A percentile compares a stretch with the other conserved stretches of the same genome.
Evolutionary conservation across 1,140 invertebrate genomes (phyloP).

Genomic region (Mycetomoellerius zeteki): DNA sequence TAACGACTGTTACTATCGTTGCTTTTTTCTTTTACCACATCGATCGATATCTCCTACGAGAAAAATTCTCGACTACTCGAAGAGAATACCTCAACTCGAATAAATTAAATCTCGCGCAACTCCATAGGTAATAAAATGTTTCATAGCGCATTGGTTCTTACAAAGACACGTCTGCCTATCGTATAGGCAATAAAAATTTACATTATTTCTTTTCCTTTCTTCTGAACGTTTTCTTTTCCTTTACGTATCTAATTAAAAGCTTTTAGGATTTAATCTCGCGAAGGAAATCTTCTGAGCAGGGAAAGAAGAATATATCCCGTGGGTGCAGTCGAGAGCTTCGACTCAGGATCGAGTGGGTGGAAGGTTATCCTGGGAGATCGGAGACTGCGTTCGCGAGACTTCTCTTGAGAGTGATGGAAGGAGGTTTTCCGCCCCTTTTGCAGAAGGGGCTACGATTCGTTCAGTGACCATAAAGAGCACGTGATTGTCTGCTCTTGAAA

Average conservation of each 20-base stretch:
- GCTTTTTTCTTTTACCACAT: not conserved
- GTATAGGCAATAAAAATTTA: not conserved
- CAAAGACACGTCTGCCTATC: not conserved
- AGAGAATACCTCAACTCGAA: not conserved
- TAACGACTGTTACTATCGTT: not conserved
- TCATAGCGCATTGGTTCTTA: not conserved
- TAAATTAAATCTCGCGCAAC: not conserved
- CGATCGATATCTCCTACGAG: not conserved
- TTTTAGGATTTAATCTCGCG: conserved; percentile 53
- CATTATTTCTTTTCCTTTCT: not conserved
- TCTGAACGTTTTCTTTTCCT: not conserved
- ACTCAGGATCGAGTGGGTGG: conserved; percentile 52
- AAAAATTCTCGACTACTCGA: not conserved
- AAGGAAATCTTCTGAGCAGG: conserved; percentile 32
- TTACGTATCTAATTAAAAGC: conserved; percentile 54
- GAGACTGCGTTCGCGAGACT: conserved; percentile 44
- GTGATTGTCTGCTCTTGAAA: conserved; percentile 39
- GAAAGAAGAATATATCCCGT: conserved; percentile 16
- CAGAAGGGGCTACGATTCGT: conserved; percentile 20
- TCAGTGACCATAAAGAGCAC: conserved; percentile 51
- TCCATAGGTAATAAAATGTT: not conserved
- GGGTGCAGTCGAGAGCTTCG: conserved; percentile 38
- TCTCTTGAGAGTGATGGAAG: not conserved
- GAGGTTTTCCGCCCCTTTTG: not conserved
- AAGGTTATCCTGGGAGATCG: conserved; percentile 46